Conservation (phyloP, 2,888 invertebrate species). For the Disparrhopalites patrizii region DNA sequence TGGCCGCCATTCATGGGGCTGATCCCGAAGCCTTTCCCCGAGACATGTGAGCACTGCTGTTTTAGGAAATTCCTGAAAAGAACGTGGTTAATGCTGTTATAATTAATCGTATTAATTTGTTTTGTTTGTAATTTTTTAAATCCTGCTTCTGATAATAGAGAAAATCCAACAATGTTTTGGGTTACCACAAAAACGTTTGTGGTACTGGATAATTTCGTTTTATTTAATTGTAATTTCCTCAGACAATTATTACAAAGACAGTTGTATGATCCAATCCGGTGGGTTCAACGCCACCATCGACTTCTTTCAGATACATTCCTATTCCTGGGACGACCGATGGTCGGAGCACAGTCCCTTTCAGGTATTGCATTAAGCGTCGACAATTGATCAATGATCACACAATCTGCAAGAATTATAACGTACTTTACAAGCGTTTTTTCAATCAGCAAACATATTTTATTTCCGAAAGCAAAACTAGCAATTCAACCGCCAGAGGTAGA, state of each 20-base stretch:
- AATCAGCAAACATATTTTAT: too few relatives aligned
- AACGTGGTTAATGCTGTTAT: too few relatives aligned
- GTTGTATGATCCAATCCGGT: constrained; percentile 36
- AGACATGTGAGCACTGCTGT: constrained; percentile 43
- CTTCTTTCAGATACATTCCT: constrained; percentile 49
- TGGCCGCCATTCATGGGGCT: constrained; percentile 43
- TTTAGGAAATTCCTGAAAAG: too few relatives aligned
- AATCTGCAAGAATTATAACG: too few relatives aligned
- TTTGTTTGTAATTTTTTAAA: background rate
- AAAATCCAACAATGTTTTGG: background rate
- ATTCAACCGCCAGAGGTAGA: too few relatives aligned
- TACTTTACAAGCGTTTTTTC: too few relatives aligned
- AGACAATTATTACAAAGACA: constrained; percentile 46
- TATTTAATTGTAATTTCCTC: background rate
- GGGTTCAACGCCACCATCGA: constrained; percentile 47
- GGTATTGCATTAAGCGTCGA: too few relatives aligned
- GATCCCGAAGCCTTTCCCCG: constrained; percentile 46
- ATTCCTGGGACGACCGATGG: constrained; percentile 48
- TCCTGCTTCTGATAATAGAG: too few relatives aligned
- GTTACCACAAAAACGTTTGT: background rate
- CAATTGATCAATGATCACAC: too few relatives aligned
- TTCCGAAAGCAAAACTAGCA: too few relatives aligned
- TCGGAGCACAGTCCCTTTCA: constrained; percentile 46
- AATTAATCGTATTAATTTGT: too few relatives aligned
- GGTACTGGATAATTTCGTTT: background rate